Evolutionary conservation across 2,888 invertebrate genomes (phyloP), one percentile per base, ranked within the genome.

Genomic region (Dioctria linearis): DNA sequence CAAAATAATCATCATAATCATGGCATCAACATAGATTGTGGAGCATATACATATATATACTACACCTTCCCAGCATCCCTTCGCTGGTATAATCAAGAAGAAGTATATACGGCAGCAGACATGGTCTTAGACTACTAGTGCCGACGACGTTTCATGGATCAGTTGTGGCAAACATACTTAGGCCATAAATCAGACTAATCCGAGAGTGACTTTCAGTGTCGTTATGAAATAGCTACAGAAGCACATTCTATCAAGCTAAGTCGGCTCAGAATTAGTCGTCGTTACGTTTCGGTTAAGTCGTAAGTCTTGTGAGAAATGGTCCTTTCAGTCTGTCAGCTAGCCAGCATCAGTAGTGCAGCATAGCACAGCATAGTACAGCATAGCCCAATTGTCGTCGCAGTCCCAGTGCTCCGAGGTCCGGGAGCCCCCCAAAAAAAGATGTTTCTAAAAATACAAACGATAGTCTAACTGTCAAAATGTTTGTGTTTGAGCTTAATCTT

Each of bases 141-240:
- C 51, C 43, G 40, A n/a, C 43, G 40, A n/a, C n/a, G 57, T 25
- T 66, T 57, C 51, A 80, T 69, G 76, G 80, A 63, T 80, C 69
- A 69, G 49, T 79, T 79, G 78, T 42, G 59, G 66, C 69, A 71
- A 80, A 75, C 81, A 82, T 82, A 67, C 78, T 78, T 46, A 54
- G 51, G 51, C 67, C 71, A 81, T 82, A 82, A 82, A 82, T 82
- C 80, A 82, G 80, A 78, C 67, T 78, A 82, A 82, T 82, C 82
- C 82, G 76, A 80, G 80, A 82, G 81, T 82, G 82, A 82, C 82
- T 82, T 80, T 81, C 71, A 81, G 78, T 82, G 82, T 82, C 82
- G 81, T 80, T 81, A 82, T 80, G 80, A 82, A 82, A 81, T 82
- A 82, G 81, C 78, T 75, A 78, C 80, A 81, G 66, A 71, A 80